A percentile compares a stretch with the other conserved stretches of the same genome.
These are phyloP conservation scores for Cynopterus brachyotis DNA, from an alignment of 2,113 vertebrate genomes.

Conservation along the genomic window DNA sequence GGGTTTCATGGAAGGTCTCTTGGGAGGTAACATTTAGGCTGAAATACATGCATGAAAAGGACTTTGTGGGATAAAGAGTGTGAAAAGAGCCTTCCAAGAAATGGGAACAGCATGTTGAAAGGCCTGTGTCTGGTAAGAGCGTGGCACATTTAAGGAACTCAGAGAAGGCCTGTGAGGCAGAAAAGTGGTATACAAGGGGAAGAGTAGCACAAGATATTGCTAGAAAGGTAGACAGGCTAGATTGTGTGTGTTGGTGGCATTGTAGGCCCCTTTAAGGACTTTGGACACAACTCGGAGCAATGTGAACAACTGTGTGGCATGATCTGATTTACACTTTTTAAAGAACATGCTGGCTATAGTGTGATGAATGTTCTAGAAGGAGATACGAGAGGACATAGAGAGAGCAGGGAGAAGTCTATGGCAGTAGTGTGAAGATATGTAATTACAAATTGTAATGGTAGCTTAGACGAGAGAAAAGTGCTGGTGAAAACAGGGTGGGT, in stretches of 20 bases:
- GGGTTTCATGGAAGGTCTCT: background rate
- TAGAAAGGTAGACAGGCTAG: background rate
- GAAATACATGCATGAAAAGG: background rate
- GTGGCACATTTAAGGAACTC: background rate
- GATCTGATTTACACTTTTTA: background rate
- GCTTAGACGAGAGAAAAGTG: background rate
- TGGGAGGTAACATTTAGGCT: background rate
- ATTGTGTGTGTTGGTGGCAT: too few relatives aligned
- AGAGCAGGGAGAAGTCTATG: background rate
- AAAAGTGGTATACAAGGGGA: accelerated
- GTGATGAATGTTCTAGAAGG: constrained; percentile 24
- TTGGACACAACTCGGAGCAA: background rate
- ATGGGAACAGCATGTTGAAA: background rate
- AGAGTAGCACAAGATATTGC: too few relatives aligned
- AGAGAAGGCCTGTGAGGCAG: background rate
- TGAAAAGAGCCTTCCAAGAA: background rate
- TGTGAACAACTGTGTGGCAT: background rate
- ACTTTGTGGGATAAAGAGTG: background rate
- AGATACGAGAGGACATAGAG: background rate
- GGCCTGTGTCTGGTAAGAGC: background rate
- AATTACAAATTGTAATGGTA: too few relatives aligned
- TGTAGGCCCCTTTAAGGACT: background rate
- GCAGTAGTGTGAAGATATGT: background rate
- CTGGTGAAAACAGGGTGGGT: background rate
- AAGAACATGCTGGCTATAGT: background rate